Evolutionary conservation across 1,140 invertebrate species (phyloP), one percentile per base, ranked within the genome.

Genomic region (Drosophila micromelanica): DNA sequence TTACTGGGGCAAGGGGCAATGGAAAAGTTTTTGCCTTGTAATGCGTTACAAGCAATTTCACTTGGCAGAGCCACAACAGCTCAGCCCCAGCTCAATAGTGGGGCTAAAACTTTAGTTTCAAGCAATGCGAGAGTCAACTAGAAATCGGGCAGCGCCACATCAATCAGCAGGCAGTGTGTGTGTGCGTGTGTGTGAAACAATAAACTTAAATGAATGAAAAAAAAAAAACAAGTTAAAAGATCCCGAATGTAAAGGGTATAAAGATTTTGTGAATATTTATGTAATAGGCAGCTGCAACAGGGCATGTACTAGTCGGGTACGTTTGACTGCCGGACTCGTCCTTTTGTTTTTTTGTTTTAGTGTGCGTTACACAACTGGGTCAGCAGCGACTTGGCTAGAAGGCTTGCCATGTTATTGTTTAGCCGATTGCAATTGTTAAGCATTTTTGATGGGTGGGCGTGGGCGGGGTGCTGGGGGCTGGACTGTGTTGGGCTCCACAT

Each of bases 31-130:
- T 45, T 43, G 61, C 52, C 72, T 87, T 87, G 82, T 86, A 86
- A 86, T 86, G 82, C 82, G 87, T 87, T 89, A 87, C 84, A 87
- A 87, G 82, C 86, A 89, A 87, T 87, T 87, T 87, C 82, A 87
- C 82, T 89, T 71, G 78, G 75, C 75, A 73, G 38, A 51, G 40
- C 48, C 35, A 42, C 45, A 59, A 38, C 17, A 17, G 32, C 32
- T 17, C 49, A 54, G 30, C 38, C 32, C 30, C 23, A 17, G 12
- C 27, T 51, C 35, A 48, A 52, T 27, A 46, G 20, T 38, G 59
- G 43, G 27, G n/a, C 40, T 38, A 35, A 38, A 62, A 61, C 48
- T 54, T 37, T 67, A 87, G 59, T 73, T 78, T 81, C 73, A 77
- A 70, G 80, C 76, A 77, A 80, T 67, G 55, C 73, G 64, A 76